Percentiles rank a stretch among this genome's conserved stretches.
Evolutionary conservation across 2,888 invertebrate genomes (phyloP).

Genomic region (Agriopis marginaria): DNA sequence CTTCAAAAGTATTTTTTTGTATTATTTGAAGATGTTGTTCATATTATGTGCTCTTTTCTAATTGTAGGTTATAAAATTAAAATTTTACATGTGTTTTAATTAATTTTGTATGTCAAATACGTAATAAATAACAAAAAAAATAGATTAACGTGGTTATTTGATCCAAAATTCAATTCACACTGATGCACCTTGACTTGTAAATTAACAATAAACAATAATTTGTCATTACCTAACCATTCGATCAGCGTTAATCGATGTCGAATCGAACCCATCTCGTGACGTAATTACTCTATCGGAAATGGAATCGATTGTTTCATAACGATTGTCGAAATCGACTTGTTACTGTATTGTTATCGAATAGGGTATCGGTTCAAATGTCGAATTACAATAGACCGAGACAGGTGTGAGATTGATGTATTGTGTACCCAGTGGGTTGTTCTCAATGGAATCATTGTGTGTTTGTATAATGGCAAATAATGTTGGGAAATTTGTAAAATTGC

Average conservation of each 20-base stretch:
- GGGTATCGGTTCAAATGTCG: constrained; percentile 48
- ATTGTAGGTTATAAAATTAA: no score
- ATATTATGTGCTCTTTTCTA: no score
- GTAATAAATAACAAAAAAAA: no score
- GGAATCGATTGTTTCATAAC: constrained; percentile 59
- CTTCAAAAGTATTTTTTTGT: no score
- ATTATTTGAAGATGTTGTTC: no score
- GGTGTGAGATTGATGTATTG: constrained; percentile 39
- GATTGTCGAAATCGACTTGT: constrained; percentile 50
- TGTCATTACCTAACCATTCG: constrained; percentile 45
- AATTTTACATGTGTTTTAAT: no score
- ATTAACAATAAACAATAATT: constrained; percentile 24
- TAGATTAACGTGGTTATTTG: not conserved
- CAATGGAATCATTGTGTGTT: constrained; percentile 20
- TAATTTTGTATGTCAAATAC: no score
- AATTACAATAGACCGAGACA: constrained; percentile 42
- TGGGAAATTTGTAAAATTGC: not conserved
- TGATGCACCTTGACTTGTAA: constrained; percentile 2
- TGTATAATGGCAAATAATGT: constrained; percentile 12
- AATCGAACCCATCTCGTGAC: constrained; percentile 57
- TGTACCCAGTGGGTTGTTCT: constrained; percentile 7
- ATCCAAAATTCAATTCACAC: constrained; percentile 13
- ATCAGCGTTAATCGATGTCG: constrained; percentile 45
- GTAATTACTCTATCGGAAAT: constrained; percentile 57
- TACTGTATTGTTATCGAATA: constrained; percentile 47